A percentile compares a stretch with the other conserved stretches of the same genome.
phyloP scores from a whole-genome alignment of 2,113 vertebrate genomes.

The Romanogobio albipinnatus region DNA sequence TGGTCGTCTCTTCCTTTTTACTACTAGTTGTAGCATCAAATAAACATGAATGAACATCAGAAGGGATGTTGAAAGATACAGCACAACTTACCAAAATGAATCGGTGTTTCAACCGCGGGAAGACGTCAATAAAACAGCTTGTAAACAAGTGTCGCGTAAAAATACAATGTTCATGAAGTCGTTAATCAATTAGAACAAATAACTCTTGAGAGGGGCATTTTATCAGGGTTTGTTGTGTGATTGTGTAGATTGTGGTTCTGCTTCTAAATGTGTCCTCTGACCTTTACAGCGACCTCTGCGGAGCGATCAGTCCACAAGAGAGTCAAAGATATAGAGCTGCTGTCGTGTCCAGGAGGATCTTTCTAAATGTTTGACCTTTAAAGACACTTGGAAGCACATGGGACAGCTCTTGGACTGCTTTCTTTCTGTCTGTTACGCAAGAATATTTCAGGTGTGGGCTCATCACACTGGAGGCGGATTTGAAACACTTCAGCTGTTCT shows the following conservation, averaged over 20 bases:
- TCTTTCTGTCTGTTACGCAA: background rate
- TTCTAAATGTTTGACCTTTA: background rate
- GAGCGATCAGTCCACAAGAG: conserved; percentile 42
- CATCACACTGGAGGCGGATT: background rate
- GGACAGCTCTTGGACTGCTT: background rate
- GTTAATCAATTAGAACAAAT: no score
- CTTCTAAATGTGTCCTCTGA: conserved; percentile 27
- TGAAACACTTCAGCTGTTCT: background rate
- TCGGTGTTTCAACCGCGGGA: no score
- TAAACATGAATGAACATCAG: no score
- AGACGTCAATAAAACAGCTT: no score
- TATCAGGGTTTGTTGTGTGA: no score
- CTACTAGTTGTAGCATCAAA: no score
- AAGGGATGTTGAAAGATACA: no score
- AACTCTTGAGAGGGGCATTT: no score
- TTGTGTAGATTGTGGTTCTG: background rate
- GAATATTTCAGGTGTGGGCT: background rate
- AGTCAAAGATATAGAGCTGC: conserved; percentile 48
- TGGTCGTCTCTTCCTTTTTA: no score
- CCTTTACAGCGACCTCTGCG: conserved; percentile 47
- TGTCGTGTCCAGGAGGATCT: background rate
- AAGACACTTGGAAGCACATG: background rate
- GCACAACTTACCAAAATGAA: no score
- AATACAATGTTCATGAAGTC: no score
- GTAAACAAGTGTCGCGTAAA: no score